Percentiles rank a stretch among this genome's conserved stretches.
phyloP scores from a whole-genome alignment of 2,888 invertebrate species.

The Eristalis tenax region DNA sequence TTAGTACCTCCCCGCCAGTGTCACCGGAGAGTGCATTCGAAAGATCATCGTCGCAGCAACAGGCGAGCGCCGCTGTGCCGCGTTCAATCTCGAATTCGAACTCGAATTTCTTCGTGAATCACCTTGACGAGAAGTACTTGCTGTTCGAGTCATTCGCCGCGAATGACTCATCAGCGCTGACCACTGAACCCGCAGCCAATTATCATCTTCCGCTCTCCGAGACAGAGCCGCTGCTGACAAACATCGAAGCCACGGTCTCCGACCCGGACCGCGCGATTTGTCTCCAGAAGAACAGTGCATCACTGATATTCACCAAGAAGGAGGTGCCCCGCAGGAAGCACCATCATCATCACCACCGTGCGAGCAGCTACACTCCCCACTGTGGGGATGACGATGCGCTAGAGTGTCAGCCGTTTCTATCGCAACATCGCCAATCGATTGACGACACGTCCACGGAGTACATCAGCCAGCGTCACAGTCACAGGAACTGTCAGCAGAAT shows the following conservation, averaged over 20 bases:
- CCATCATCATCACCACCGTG: conserved; percentile 41
- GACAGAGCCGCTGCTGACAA: conserved; percentile 79
- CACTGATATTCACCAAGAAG: conserved; percentile 80
- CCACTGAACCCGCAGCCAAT: conserved; percentile 12
- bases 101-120: conserved; percentile 67
- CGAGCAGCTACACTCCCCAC: conserved; percentile 65
- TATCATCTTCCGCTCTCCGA: conserved; percentile 78
- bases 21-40: conserved; percentile 59
- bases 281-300: conserved; percentile 79
- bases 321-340: conserved; percentile 72
- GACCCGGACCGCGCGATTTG: conserved; percentile 79
- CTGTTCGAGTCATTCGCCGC: conserved; percentile 58
- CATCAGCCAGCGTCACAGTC: conserved; percentile 10
- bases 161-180: conserved; percentile 53
- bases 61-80: conserved; percentile 11
- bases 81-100: conserved; percentile 40
- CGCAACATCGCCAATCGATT: conserved; percentile 55
- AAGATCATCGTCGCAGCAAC: conserved; percentile 6
- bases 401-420: conserved; percentile 56
- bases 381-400: conserved; percentile 38
- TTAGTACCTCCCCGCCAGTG: conserved; percentile 73
- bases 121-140: conserved; percentile 62
- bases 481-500: conserved; percentile 39
- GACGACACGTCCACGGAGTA: conserved; percentile 34
- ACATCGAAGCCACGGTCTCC: conserved; percentile 77